Base-by-base conservation (phyloP, 2,888 invertebrate species). In the Parnassius apollo region DNA sequence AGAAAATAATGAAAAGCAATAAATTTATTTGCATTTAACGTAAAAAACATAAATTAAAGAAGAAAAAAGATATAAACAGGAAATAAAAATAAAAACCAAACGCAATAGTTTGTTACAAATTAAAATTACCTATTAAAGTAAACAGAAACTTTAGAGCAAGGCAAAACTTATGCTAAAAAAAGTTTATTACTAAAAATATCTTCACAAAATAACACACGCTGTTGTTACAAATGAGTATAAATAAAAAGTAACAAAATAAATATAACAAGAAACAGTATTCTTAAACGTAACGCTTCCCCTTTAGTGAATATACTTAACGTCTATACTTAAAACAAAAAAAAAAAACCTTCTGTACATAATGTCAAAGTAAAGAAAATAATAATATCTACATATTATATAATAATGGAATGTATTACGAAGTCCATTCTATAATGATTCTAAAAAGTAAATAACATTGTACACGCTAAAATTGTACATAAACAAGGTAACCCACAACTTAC, bases 201-300 rank as follows among this genome's bases (percentile, higher is more conserved):
- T 50, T 55, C 46, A 63, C 44, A 74, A 74, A 77, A 75, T 76
- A 85, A 90, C 85, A 89, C 88, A 78, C 86, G 76, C 72, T 75
- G 66, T 79, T 77, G 77, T 76, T 74, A 80, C 72, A 81, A 78
- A 80, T 71, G 75, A 45, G 77, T 76, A 80, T 76, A 80, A 85
- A 81, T 76, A 79, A 76, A 81, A 83, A 79, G 74, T 78, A 89
- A 89, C 88, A 88, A 86, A 86, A 87, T 85, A 85, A 86, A 86
- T 84, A 85, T 82, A 90, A 89, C 86, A 87, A 55, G 82, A 84
- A 85, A 88, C 82, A 83, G 75, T 76, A 79, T 81, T 85, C 88
- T 86, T 91, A 91, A 91, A 91, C 91, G 91, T 91, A 91, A 90
- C 90, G 84, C 86, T 91, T 91, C 90, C 91, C 91, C 91, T 74